Conservation (phyloP, 2,797 vertebrate genomes). For the Cyclopterus lumpus region DNA sequence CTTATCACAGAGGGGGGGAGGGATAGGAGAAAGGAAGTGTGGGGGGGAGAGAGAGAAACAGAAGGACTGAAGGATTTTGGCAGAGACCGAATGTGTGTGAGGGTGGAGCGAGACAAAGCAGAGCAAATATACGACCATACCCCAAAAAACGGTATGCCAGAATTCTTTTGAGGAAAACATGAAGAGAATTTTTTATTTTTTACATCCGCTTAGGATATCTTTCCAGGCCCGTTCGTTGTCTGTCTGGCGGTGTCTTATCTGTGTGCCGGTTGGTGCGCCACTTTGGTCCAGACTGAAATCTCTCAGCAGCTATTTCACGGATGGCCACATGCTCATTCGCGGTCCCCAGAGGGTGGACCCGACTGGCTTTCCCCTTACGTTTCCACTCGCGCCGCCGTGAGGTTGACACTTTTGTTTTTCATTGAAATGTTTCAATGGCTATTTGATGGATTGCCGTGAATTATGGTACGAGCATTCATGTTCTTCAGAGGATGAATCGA, state of each 20-base stretch:
- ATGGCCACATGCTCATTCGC: background rate
- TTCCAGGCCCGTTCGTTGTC: background rate
- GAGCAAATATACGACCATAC: conserved; percentile 42
- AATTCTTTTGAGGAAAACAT: background rate
- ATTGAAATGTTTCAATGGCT: background rate
- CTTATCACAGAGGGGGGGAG: conserved; percentile 72
- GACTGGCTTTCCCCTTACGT: background rate
- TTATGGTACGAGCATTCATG: background rate
- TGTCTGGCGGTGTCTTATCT: background rate
- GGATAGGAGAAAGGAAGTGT: conserved; percentile 43
- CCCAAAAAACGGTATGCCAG: conserved; percentile 24
- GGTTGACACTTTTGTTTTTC: background rate
- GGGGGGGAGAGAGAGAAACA: conserved; percentile 35
- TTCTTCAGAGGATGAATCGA: background rate
- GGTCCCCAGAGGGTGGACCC: background rate
- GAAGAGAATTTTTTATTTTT: conserved; percentile 6
- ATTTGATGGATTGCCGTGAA: background rate
- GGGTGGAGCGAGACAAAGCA: conserved; percentile 17
- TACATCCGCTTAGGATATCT: background rate
- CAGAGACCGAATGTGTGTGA: conserved; percentile 28
- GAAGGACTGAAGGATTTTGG: conserved; percentile 58
- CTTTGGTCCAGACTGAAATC: background rate
- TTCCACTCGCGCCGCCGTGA: no score
- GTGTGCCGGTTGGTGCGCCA: background rate
- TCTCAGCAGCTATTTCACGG: background rate